Evolutionary conservation across 1,140 invertebrate species (phyloP), one percentile per base, ranked within the genome.

Genomic region (Theocolax elegans): DNA sequence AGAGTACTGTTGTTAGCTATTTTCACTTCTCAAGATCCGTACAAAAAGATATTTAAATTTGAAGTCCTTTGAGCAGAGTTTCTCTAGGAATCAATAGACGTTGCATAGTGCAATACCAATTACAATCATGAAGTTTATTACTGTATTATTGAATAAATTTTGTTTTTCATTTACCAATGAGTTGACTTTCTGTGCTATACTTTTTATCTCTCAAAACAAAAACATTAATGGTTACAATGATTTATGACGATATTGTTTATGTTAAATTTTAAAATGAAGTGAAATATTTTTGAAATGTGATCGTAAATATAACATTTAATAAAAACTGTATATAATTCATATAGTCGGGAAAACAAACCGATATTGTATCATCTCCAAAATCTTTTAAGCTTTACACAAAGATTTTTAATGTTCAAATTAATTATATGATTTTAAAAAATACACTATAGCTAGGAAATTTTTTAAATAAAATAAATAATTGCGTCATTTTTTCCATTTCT

Each of bases 241-340:
- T 65, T 71, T 77, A 72, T 78, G 76, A 74, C 76, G 75, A 74
- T 74, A 74, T 67, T 44, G 46, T 56, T 72, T 10, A 72, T 77
- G 72, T 67, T 75, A 76, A 75, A 76, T 73, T 75, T 79, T 77
- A 54, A 76, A 76, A 77, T 79, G n/a, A n/a, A n/a, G n/a, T n/a
- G n/a, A n/a, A n/a, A n/a, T n/a, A n/a, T n/a, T n/a, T n/a, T n/a
- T n/a, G n/a, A n/a, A n/a, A n/a, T n/a, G n/a, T n/a, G n/a, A n/a
- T n/a, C n/a, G n/a, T n/a, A n/a, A n/a, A n/a, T n/a, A n/a, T n/a
- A n/a, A n/a, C n/a, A n/a, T n/a, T n/a, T n/a, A n/a, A n/a, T n/a
- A n/a, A n/a, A n/a, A n/a, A n/a, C n/a, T n/a, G n/a, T n/a, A n/a
- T n/a, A n/a, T n/a, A n/a, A n/a, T n/a, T n/a, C n/a, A n/a, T n/a